phyloP scores from a whole-genome alignment of 2,113 vertebrate species.

The Edolisoma coerulescens region DNA sequence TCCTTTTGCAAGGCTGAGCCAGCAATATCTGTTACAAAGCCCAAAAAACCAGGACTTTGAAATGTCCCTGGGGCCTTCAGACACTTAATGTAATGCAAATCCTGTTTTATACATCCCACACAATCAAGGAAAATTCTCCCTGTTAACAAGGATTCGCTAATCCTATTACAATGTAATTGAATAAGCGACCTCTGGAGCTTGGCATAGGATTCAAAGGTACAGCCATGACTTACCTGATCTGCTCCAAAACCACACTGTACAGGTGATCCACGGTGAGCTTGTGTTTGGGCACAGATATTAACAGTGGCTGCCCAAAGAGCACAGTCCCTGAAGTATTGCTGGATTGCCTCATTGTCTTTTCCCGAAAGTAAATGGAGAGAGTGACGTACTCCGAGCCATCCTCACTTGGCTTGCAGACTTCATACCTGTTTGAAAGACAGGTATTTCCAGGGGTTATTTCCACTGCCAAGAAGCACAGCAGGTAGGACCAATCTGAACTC shows the following conservation, averaged over 20 bases:
- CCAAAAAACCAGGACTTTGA: background rate
- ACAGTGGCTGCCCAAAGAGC: slow-evolving; percentile 91
- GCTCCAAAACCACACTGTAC: slow-evolving; percentile 83
- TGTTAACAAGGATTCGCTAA: background rate
- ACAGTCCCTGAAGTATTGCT: slow-evolving; percentile 80
- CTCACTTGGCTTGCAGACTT: slow-evolving; percentile 69
- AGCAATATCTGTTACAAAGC: background rate
- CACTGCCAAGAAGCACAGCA: background rate
- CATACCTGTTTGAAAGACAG: slow-evolving; percentile 78
- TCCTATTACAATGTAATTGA: background rate
- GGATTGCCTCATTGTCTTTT: slow-evolving; percentile 81
- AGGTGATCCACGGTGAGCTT: slow-evolving; percentile 84
- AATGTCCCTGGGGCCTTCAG: background rate
- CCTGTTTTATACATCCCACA: background rate
- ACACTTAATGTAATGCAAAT: background rate
- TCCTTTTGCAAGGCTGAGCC: background rate
- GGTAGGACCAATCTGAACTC: background rate
- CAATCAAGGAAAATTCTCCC: background rate
- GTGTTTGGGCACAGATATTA: slow-evolving; percentile 86
- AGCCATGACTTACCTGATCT: slow-evolving; percentile 82
- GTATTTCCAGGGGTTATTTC: background rate
- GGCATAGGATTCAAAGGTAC: background rate
- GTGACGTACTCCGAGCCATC: slow-evolving; percentile 73
- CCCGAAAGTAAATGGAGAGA: slow-evolving; percentile 91
- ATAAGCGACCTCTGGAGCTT: background rate